Percentiles rank a stretch among this genome's conserved stretches.
Conservation (phyloP, 2,888 invertebrate genomes). For the Exocentrus adspersus region DNA sequence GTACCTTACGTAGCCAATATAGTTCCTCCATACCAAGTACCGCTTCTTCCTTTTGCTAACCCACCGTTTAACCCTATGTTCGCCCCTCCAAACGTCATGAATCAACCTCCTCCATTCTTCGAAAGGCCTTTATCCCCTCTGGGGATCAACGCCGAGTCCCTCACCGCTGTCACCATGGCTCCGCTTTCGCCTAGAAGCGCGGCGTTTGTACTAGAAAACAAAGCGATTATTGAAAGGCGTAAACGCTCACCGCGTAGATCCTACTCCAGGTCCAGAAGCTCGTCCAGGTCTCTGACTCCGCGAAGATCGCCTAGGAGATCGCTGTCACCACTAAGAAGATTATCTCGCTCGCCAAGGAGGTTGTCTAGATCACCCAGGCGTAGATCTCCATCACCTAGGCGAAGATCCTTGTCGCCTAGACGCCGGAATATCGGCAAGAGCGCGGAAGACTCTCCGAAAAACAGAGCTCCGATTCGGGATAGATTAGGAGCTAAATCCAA, state of each 20-base stretch:
- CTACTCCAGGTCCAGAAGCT: slow-evolving; percentile 62
- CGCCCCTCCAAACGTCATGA: slow-evolving; percentile 35
- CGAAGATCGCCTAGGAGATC: slow-evolving; percentile 53
- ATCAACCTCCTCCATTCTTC: slow-evolving; percentile 45
- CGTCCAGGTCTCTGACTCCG: slow-evolving; percentile 46
- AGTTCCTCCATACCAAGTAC: slow-evolving; percentile 27
- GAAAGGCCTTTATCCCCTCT: slow-evolving; percentile 58
- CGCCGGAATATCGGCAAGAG: slow-evolving; percentile 20
- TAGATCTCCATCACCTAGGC: slow-evolving; percentile 50
- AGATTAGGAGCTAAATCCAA: slow-evolving; percentile 49
- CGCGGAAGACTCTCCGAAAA: slow-evolving; percentile 16
- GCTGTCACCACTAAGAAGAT: slow-evolving; percentile 46
- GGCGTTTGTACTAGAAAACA: slow-evolving; percentile 62
- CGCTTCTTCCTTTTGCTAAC: slow-evolving; percentile 22
- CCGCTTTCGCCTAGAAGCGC: slow-evolving; percentile 63
- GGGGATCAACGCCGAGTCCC: slow-evolving; percentile 54
- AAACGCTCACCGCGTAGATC: slow-evolving; percentile 60
- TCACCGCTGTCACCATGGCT: slow-evolving; percentile 53
- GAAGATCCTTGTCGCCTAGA: slow-evolving; percentile 40
- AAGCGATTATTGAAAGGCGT: slow-evolving; percentile 61
- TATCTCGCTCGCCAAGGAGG: slow-evolving; percentile 48
- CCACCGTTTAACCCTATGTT: slow-evolving; percentile 32
- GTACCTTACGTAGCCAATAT: slow-evolving; percentile 24
- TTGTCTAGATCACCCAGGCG: slow-evolving; percentile 43
- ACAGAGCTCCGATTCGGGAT: slow-evolving; percentile 45